Percentiles rank a stretch among this genome's conserved stretches.
phyloP scores from a whole-genome alignment of 1,140 invertebrate species.

The Vollenhovia emeryi region DNA sequence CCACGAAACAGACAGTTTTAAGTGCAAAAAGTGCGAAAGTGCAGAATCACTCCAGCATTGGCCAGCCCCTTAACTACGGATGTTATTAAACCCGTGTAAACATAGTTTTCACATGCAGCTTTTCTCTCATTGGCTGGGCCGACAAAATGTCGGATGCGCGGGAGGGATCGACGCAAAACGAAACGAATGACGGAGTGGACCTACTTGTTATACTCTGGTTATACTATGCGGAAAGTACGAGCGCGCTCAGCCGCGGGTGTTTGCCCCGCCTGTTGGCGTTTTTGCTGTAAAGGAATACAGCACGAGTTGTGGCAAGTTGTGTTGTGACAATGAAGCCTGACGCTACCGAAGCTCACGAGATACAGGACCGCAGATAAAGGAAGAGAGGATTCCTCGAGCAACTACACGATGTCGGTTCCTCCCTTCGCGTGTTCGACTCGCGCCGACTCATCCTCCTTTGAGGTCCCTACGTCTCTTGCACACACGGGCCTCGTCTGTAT shows the following conservation, averaged over 20 bases:
- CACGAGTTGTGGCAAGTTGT: constrained; percentile 13
- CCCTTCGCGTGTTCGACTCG: constrained; percentile 57
- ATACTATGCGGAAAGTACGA: too few relatives aligned
- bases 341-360: constrained; percentile 14
- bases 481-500: constrained; percentile 66
- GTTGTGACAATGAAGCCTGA: constrained; percentile 30
- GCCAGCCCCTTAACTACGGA: too few relatives aligned
- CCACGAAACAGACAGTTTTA: too few relatives aligned
- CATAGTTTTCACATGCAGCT: too few relatives aligned
- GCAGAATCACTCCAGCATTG: too few relatives aligned
- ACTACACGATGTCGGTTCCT: constrained; percentile 62
- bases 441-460: constrained; percentile 69
- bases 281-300: background rate
- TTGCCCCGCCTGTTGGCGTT: constrained; percentile 9
- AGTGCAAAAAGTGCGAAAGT: too few relatives aligned
- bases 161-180: too few relatives aligned
- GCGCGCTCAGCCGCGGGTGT: background rate
- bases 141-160: too few relatives aligned
- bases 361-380: constrained; percentile 27
- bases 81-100: too few relatives aligned
- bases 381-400: constrained; percentile 54
- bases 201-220: too few relatives aligned
- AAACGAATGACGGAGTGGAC: too few relatives aligned
- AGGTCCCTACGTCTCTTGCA: constrained; percentile 41
- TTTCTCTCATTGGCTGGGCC: too few relatives aligned